Conservation (phyloP, 2,888 invertebrate species). For the Sinopyrophorus schimmeli region DNA sequence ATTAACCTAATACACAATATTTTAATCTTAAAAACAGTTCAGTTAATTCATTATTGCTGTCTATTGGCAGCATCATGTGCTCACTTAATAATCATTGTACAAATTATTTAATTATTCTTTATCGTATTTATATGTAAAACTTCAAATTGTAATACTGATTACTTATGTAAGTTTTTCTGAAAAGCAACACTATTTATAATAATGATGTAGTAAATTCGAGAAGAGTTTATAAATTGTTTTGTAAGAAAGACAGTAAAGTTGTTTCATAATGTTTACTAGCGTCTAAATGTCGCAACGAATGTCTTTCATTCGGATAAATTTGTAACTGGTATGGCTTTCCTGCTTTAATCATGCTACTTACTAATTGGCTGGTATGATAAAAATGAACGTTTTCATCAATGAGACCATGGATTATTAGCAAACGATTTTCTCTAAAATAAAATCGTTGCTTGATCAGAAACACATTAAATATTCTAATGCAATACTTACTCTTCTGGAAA, state of each 20-base stretch:
- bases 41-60: constrained; percentile 2
- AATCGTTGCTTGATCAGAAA: no score
- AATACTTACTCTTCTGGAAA: constrained; percentile 87
- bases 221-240: constrained; percentile 68
- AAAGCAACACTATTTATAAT: neutral
- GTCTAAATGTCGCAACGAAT: constrained; percentile 90
- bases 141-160: constrained; percentile 17
- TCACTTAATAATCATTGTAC: constrained; percentile 1
- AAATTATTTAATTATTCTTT: neutral
- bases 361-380: constrained; percentile 89
- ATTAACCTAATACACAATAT: constrained; percentile 3
- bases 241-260: constrained; percentile 87
- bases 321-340: constrained; percentile 96
- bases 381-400: constrained; percentile 99
- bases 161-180: neutral
- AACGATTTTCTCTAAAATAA: constrained; percentile 76
- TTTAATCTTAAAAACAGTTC: constrained; percentile 2
- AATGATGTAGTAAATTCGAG: neutral
- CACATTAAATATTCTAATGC: constrained; percentile 16
- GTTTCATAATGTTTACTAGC: constrained; percentile 97
- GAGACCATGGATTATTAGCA: constrained; percentile 94
- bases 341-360: constrained; percentile 86
- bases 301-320: constrained; percentile 96
- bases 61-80: neutral
- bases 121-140: neutral